Evolutionary conservation across 2,888 invertebrate genomes (phyloP).

Genomic region (Dendrolimus houi): DNA sequence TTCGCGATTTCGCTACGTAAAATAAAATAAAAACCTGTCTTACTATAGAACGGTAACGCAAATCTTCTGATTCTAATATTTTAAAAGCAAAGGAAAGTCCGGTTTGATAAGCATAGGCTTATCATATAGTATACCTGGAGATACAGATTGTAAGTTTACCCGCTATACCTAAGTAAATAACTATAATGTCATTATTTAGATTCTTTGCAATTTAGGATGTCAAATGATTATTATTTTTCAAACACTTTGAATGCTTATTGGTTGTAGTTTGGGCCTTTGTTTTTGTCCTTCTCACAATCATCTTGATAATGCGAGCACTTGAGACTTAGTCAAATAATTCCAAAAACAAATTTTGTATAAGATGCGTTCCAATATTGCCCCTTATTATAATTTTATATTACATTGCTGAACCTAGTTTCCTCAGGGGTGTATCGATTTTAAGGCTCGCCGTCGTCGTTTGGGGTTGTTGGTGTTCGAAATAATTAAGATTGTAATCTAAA

Average conservation of each 20-base stretch:
- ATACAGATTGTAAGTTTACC: no score
- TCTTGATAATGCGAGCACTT: neutral
- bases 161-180: neutral
- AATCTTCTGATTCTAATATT: no score
- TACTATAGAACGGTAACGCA: no score
- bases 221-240: neutral
- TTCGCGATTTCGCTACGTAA: no score
- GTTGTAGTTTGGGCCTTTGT: neutral
- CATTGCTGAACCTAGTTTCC: neutral
- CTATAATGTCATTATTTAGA: neutral
- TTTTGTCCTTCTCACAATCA: neutral
- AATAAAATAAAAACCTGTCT: no score
- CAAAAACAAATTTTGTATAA: neutral
- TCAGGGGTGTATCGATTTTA: neutral
- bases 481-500: neutral
- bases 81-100: no score
- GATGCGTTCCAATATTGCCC: neutral
- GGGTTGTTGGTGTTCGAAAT: neutral
- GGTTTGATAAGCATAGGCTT: no score
- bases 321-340: neutral
- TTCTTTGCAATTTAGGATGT: neutral
- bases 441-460: neutral
- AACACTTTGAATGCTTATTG: neutral
- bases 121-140: no score
- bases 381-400: neutral